Evolutionary conservation across 2,888 invertebrate genomes (phyloP), one percentile per base, ranked within the genome.

Genomic region (Melanostoma mellinum): DNA sequence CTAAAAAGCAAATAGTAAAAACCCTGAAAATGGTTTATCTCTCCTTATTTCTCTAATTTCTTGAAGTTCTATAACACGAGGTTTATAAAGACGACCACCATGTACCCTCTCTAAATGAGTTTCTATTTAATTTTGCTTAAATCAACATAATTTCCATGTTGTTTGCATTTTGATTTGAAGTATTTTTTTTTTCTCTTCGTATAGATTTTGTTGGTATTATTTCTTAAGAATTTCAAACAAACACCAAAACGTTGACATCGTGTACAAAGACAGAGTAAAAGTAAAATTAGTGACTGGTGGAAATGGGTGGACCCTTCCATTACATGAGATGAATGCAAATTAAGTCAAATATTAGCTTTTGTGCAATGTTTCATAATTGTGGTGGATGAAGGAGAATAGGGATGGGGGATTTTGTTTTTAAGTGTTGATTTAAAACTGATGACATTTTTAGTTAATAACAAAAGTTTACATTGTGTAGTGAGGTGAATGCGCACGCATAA

Each of bases 61-160:
- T 52, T 46, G 52, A 60, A 68, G 40, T 72, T 71, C 55, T 63
- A 58, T 67, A 72, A 72, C 60, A 72, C 67, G 65, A 65, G 58
- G 65, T 78, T 71, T 50, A 78, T 65, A 65, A 36, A 44, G 58
- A 5, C 35, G 20, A 60, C 10, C 20, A 76, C 74, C 38, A 61
- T 50, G 20, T 42, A 38, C 55, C 44, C 63, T 1, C 6, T 32
- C 33, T 67, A 75, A 79, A 79, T 79, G 79, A 75, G 79, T 84
- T 84, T 75, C 71, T 79, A 84, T 84, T 84, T 84, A 75, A 84
- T 78, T 79, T 84, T 79, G 84, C 84, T 79, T 84, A 79, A 79
- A 84, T 79, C 79, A 84, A 84, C 79, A 84, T 84, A 74, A 84
- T 79, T 84, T 84, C 61, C 84, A 71, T 84, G 74, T 79, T 84